Evolutionary conservation across 2,888 invertebrate genomes (phyloP), one percentile per base, ranked within the genome.

Genomic region (Anagyrus pseudococci): DNA sequence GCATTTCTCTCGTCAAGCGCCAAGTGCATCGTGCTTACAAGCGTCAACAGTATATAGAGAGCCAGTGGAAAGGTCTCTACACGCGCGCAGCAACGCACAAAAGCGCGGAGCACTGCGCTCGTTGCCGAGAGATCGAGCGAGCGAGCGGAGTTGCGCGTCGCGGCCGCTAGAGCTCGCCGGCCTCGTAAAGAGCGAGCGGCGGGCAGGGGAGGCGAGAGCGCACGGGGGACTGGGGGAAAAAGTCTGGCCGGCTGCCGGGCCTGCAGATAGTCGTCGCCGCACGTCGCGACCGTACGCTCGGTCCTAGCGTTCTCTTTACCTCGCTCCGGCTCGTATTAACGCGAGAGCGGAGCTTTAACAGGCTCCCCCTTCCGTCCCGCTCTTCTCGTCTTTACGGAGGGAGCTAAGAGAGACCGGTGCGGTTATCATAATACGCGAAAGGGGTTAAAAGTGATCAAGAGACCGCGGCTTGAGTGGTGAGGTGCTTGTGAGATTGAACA

Each of bases 241-340:
- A 71, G 71, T 69, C 66, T 60, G 17, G 40, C 40, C 17, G 52
- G 29, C 46, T 66, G 65, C 55, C 69, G 67, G 67, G 58, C 68
- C 66, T 59, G 68, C 76, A 78, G 78, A 78, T 74, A 75, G 76
- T 71, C 75, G 76, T 72, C 75, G 72, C 71, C 70, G 72, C 71
- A 77, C 73, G 72, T 69, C 72, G 72, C 70, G 77, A 75, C 69
- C 76, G 76, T 77, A 74, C 71, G 72, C 29, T 70, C 40, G 50
- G 20, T 22, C 19, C 17, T 19, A 4, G 40, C 19, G 17, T 17
- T 48, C 17, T 48, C 25, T 26, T n/a, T n/a, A n/a, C n/a, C n/a
- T n/a, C n/a, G n/a, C n/a, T n/a, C n/a, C n/a, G n/a, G n/a, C n/a
- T n/a, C n/a, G n/a, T n/a, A n/a, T n/a, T n/a, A n/a, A n/a, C n/a